Evolutionary conservation across 2,888 invertebrate genomes (phyloP).

Genomic region (Venustoraphidia nigricollis): DNA sequence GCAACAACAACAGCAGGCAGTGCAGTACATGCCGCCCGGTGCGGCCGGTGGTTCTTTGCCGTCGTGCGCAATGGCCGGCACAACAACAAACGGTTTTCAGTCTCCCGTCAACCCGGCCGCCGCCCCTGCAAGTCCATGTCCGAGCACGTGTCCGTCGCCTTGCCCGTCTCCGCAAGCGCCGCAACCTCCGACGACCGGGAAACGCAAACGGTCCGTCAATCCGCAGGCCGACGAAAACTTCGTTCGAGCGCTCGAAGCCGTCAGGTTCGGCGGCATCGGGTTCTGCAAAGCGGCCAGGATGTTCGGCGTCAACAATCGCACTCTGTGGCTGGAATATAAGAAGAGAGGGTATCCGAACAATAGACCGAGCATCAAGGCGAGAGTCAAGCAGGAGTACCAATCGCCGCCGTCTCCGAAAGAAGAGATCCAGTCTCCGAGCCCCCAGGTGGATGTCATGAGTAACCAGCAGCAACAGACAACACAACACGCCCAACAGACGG

Average conservation of each 20-base stretch:
- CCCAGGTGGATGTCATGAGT: constrained; percentile 25
- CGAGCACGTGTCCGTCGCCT: constrained; percentile 17
- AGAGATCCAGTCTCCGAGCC: constrained; percentile 26
- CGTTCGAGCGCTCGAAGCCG: constrained; percentile 65
- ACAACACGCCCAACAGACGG: constrained; percentile 21
- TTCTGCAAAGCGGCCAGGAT: constrained; percentile 74
- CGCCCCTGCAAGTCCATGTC: constrained; percentile 14
- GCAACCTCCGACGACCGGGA: constrained; percentile 29
- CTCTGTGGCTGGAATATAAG: constrained; percentile 73
- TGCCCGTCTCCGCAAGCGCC: constrained; percentile 27
- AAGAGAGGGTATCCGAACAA: constrained; percentile 72
- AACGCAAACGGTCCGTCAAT: constrained; percentile 58
- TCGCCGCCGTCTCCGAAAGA: constrained; percentile 10
- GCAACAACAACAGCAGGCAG: constrained; percentile 26
- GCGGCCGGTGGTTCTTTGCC: constrained; percentile 19
- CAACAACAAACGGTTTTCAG: constrained; percentile 6
- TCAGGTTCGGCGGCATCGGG: constrained; percentile 67
- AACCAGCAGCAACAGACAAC: constrained; percentile 15
- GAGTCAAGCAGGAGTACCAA: constrained; percentile 45
- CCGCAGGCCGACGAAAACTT: constrained; percentile 75
- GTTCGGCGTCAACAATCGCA: constrained; percentile 74
- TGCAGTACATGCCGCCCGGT: constrained; percentile 19
- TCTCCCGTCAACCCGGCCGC: constrained; percentile 5
- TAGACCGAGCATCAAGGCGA: constrained; percentile 59
- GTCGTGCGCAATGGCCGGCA: constrained; percentile 12